phyloP scores from a whole-genome alignment of 2,113 vertebrate genomes.

The Neofelis nebulosa region DNA sequence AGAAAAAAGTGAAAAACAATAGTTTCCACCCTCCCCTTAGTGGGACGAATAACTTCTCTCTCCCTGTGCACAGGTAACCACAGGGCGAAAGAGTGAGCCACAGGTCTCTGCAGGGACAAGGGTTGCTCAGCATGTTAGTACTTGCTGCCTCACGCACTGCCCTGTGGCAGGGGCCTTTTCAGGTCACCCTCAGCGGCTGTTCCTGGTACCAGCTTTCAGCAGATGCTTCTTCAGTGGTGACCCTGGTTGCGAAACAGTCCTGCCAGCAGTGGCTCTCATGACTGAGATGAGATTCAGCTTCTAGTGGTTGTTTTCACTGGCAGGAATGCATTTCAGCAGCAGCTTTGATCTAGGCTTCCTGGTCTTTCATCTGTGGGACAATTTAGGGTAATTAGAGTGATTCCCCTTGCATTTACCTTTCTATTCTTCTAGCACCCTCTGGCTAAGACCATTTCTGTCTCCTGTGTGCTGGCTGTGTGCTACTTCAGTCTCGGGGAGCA shows the following conservation, averaged over 20 bases:
- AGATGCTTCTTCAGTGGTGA: not conserved
- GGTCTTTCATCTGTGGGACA: not conserved
- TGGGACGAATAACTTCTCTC: not conserved
- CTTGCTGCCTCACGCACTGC: not conserved
- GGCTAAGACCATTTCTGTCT: not conserved
- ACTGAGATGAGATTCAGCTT: not conserved
- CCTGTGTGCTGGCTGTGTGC: too few relatives aligned
- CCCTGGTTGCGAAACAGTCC: not conserved
- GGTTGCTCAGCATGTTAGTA: not conserved
- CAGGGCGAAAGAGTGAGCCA: not conserved
- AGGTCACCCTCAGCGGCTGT: not conserved
- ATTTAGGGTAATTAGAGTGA: not conserved
- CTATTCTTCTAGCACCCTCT: too few relatives aligned
- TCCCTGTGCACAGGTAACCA: not conserved
- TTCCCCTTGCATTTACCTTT: not conserved
- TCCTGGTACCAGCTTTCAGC: not conserved
- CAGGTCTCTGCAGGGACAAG: not conserved
- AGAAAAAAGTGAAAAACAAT: constrained; percentile 12
- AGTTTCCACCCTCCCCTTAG: not conserved
- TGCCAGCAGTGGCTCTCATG: not conserved
- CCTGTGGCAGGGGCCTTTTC: not conserved
- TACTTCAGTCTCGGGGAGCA: not conserved
- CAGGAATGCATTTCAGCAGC: not conserved
- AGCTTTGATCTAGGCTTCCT: not conserved
- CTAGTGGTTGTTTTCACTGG: not conserved